phyloP scores from a whole-genome alignment of 92 coral and sea anemone species.

The Scolanthus callimorphus region DNA sequence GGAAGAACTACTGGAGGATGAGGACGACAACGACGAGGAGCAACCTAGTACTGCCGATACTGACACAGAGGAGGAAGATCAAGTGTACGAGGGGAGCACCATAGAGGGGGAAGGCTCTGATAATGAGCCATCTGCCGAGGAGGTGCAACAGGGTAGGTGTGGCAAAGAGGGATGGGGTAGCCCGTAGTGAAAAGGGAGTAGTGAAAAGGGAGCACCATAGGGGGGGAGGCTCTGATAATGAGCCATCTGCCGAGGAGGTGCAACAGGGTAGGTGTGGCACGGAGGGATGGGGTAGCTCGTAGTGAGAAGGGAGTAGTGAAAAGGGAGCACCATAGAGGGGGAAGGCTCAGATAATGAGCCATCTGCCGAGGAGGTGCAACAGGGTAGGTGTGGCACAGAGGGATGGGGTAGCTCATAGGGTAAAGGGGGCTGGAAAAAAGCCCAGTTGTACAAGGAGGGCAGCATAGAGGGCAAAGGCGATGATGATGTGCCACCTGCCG shows the following conservation, averaged over 20 bases:
- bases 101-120: background rate
- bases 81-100: conserved; percentile 3
- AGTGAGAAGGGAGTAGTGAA: too few relatives aligned
- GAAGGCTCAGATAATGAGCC: conserved; percentile 3
- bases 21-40: conserved; percentile 58
- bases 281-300: too few relatives aligned
- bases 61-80: conserved; percentile 18
- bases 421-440: too few relatives aligned
- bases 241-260: conserved; percentile 2
- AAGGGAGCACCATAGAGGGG: background rate
- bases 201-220: too few relatives aligned
- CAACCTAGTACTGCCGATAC: conserved; percentile 24
- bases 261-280: background rate
- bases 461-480: background rate
- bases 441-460: too few relatives aligned
- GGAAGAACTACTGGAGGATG: conserved; percentile 54
- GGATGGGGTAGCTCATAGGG: too few relatives aligned
- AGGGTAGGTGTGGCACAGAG: background rate
- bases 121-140: conserved; percentile 3
- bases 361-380: conserved; percentile 2
- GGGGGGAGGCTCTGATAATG: background rate
- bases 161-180: too few relatives aligned
- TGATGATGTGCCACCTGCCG: conserved; percentile 2
- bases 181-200: too few relatives aligned
- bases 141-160: conserved; percentile 1